Percentiles rank a stretch among this genome's conserved stretches.
Conservation (phyloP, 2,888 invertebrate genomes). For the Stramonita haemastoma region DNA sequence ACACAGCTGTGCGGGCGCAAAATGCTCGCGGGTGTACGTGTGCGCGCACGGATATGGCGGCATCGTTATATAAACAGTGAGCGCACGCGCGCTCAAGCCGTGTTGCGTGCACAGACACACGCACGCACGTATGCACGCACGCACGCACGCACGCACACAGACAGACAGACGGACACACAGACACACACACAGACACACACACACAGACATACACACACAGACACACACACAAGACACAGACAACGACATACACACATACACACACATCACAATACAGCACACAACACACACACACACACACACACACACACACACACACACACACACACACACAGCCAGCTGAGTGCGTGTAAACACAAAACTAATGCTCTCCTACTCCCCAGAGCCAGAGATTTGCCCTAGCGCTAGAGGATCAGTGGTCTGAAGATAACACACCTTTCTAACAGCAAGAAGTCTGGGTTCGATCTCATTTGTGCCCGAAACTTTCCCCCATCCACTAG, state of each 20-base stretch:
- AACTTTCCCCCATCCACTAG: too few species aligned
- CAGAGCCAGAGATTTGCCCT: too few species aligned
- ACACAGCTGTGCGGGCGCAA: too few species aligned
- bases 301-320: not conserved
- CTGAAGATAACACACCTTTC: too few species aligned
- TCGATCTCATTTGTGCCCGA: too few species aligned
- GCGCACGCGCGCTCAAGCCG: too few species aligned
- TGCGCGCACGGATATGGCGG: too few species aligned
- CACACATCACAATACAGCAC: too few species aligned
- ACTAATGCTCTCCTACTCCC: not conserved
- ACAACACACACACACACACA: not conserved
- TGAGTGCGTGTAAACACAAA: slow-evolving; percentile 11
- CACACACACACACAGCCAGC: slow-evolving; percentile 10
- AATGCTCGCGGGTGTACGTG: too few species aligned
- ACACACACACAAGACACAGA: not conserved
- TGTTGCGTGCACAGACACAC: not conserved
- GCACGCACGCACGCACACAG: not conserved
- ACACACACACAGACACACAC: not conserved
- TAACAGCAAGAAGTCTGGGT: too few species aligned
- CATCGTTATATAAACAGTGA: too few species aligned
- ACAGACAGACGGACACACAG: not conserved
- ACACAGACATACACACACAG: not conserved
- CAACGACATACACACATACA: not conserved
- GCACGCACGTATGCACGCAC: not conserved
- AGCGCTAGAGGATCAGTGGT: too few species aligned